A percentile compares a stretch with the other conserved stretches of the same genome.
Conservation (phyloP, 2,113 vertebrate genomes). For the Sinocyclocheilus anophthalmus region DNA sequence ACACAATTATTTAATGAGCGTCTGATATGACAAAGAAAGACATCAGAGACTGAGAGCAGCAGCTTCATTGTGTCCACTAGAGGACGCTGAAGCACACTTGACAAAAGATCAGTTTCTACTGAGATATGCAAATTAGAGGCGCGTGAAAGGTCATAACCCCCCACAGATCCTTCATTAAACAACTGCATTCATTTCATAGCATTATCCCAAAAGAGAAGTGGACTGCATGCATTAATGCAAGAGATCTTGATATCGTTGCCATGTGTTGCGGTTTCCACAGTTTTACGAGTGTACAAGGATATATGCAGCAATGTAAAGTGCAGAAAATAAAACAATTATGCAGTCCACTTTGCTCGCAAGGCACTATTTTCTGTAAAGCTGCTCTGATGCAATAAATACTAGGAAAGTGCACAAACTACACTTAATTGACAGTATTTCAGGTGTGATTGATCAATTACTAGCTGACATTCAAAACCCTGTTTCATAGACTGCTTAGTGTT, state of each 20-base stretch:
- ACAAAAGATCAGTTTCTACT: background rate
- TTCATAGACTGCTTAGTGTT: background rate
- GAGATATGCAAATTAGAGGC: background rate
- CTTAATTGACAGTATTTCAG: background rate
- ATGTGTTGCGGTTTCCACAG: background rate
- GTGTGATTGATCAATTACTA: background rate
- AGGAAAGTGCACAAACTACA: background rate
- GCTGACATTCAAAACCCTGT: background rate
- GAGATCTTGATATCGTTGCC: background rate
- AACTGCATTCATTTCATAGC: background rate
- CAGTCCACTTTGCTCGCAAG: background rate
- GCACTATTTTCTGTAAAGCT: background rate
- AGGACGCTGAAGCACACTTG: background rate
- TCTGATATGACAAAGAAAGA: no score
- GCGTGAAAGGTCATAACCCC: background rate
- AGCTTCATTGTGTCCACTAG: background rate
- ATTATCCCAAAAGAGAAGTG: background rate
- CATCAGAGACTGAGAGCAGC: no score
- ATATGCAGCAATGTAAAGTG: background rate
- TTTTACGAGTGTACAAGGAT: background rate
- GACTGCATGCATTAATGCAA: background rate
- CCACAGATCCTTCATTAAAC: background rate
- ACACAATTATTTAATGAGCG: no score
- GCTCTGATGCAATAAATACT: background rate
- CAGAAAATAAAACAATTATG: background rate